Evolutionary conservation across 2,113 vertebrate genomes (phyloP), one percentile per base, ranked within the genome.

Genomic region (Gavialis gangeticus): DNA sequence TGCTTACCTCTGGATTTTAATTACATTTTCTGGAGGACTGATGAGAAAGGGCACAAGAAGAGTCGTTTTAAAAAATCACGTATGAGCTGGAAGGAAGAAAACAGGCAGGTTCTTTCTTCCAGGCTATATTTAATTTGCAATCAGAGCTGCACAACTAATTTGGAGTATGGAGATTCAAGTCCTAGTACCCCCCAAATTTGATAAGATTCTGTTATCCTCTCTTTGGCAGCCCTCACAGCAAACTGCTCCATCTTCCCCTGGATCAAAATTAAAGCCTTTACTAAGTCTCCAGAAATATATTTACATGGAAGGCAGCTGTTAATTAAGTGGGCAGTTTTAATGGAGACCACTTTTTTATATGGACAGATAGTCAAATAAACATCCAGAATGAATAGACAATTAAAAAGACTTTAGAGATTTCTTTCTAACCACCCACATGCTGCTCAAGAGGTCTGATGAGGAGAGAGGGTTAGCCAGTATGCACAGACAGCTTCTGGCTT

Each of bases 401-500:
- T 62, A 62, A 62, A 62, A 21, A 25, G 21, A 62, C 10, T 19
- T 62, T 25, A 62, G 11, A 62, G 60, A 24, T 12, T 21, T 62
- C 22, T 62, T 62, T 62, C 60, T 62, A 62, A 62, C 25, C 60
- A 25, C 60, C 60, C 60, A 62, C 60, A 62, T 62, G 25, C 24
- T 24, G 60, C 60, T 24, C 60, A 62, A 62, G 25, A 24, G 60
- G 25, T 62, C 10, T 25, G 25, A 24, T 62, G 25, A 24, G 60
- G 24, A 62, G 60, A 62, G 25, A 62, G 9, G 60, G 60, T 62
- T 22, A 78, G 54, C 13, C 56, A 59, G 79, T 89, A 81, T 94
- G 86, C 7, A 83, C 76, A 59, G 90, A 93, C 82, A 81, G 56
- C 34, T 63, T 73, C 56, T 92, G 91, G 54, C 79, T 69, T 89